Evolutionary conservation across 2,888 invertebrate species (phyloP), one percentile per base, ranked within the genome.

Genomic region (Romanomermis culicivorax): DNA sequence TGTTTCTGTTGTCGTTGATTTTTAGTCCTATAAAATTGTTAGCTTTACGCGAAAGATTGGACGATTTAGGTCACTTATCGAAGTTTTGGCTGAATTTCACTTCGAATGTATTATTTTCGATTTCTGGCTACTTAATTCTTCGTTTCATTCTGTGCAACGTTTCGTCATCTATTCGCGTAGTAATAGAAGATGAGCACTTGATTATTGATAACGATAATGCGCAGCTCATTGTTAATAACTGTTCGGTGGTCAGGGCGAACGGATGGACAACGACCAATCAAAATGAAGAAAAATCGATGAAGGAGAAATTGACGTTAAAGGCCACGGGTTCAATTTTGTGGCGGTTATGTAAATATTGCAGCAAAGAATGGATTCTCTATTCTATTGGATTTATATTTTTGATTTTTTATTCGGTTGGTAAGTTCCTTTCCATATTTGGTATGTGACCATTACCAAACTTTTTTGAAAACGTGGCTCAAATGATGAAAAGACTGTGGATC

Each of bases 401-500:
- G 26, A 56, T 58, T n/a, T 55, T 64, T 45, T 66, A 67, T 53
- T 62, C 66, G 20, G 47, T 57, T 1, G 64, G 65, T 64, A 47
- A 47, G 57, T 49, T 36, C 36, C 7, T n/a, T n/a, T n/a, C n/a
- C n/a, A n/a, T n/a, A n/a, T n/a, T 17, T 36, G 36, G 36, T 17
- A 11, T 11, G 17, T 36, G 36, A 17, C 36, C 17, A 36, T 11
- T 36, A 36, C 7, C 17, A 36, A 36, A 36, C 17, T 36, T 36
- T 7, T 36, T 36, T 36, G 7, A 17, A 36, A 17, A n/a, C n/a
- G n/a, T n/a, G n/a, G n/a, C n/a, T n/a, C n/a, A n/a, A n/a, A n/a
- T n/a, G n/a, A n/a, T n/a, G n/a, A n/a, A n/a, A n/a, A n/a, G n/a
- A n/a, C n/a, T n/a, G n/a, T n/a, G n/a, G n/a, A n/a, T n/a, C n/a